These are phyloP conservation scores for Bufo gargarizans DNA, from an alignment of 2,113 vertebrate species.

Conservation along the genomic window DNA sequence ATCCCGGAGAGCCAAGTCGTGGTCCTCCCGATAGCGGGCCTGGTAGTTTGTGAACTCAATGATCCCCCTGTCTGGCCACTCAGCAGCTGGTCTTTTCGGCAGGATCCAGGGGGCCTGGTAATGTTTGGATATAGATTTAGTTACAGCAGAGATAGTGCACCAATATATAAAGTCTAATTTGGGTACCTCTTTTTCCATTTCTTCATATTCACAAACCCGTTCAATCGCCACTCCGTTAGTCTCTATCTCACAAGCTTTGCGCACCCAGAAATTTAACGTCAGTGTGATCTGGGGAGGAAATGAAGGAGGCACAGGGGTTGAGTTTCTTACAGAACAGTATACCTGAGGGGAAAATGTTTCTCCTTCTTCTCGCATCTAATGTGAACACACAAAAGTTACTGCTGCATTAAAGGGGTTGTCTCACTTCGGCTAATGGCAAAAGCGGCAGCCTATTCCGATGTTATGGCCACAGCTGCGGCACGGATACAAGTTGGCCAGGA, in stretches of 20 bases:
- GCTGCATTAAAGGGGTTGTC: too few relatives aligned
- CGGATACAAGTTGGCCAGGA: too few relatives aligned
- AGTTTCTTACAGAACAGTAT: not conserved
- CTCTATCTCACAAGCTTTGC: constrained; percentile 70
- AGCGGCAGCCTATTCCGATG: too few relatives aligned
- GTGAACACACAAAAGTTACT: too few relatives aligned
- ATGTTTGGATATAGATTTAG: not conserved
- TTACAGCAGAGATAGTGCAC: not conserved
- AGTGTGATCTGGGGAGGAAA: constrained; percentile 67
- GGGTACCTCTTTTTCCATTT: constrained; percentile 69
- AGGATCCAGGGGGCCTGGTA: constrained; percentile 68
- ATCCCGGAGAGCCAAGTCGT: constrained; percentile 65
- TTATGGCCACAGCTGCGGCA: too few relatives aligned
- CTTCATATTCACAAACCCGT: constrained; percentile 69
- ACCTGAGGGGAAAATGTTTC: too few relatives aligned
- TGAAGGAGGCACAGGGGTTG: not conserved
- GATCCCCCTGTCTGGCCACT: constrained; percentile 66
- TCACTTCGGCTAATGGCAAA: too few relatives aligned
- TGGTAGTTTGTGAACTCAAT: constrained; percentile 69
- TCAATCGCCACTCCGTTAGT: constrained; percentile 68
- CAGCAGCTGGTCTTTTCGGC: constrained; percentile 63
- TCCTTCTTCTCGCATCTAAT: too few relatives aligned
- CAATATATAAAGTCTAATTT: not conserved
- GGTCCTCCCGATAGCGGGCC: constrained; percentile 61
- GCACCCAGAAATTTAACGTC: constrained; percentile 68